Evolutionary conservation across 1,140 invertebrate species (phyloP).

Genomic region (Ooceraea biroi): DNA sequence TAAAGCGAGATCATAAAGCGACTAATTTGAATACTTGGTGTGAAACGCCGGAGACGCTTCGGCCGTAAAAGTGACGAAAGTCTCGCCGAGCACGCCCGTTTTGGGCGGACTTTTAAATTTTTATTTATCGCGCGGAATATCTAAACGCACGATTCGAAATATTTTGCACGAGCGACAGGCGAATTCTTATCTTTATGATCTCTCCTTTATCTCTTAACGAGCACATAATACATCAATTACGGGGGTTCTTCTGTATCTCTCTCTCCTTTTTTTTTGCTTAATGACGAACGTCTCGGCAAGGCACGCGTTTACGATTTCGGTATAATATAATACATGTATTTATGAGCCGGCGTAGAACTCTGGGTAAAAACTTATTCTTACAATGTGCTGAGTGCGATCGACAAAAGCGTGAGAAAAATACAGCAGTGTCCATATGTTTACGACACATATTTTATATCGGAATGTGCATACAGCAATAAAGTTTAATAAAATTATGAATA

Average conservation of each 20-base stretch:
- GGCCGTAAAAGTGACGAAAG: conserved; percentile 40
- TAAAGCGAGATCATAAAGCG: conserved; percentile 73
- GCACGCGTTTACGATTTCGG: background rate
- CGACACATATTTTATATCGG: background rate
- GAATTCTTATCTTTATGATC: conserved; percentile 17
- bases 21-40: conserved; percentile 72
- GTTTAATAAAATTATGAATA: background rate
- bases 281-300: background rate
- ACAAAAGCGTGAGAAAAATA: conserved; percentile 10
- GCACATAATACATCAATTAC: conserved; percentile 4
- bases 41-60: background rate
- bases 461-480: background rate
- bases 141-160: conserved; percentile 36
- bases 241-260: background rate
- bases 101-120: conserved; percentile 18
- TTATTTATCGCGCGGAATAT: conserved; percentile 46
- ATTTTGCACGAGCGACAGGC: background rate
- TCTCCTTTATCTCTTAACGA: conserved; percentile 42
- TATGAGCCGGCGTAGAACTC: background rate
- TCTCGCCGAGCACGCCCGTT: conserved; percentile 1
- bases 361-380: background rate
- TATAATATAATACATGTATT: conserved; percentile 8
- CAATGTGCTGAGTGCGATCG: background rate
- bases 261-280: too few relatives aligned
- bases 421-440: background rate